Evolutionary conservation across 2,797 vertebrate genomes (phyloP).

Genomic region (Diglossa cyanea): DNA sequence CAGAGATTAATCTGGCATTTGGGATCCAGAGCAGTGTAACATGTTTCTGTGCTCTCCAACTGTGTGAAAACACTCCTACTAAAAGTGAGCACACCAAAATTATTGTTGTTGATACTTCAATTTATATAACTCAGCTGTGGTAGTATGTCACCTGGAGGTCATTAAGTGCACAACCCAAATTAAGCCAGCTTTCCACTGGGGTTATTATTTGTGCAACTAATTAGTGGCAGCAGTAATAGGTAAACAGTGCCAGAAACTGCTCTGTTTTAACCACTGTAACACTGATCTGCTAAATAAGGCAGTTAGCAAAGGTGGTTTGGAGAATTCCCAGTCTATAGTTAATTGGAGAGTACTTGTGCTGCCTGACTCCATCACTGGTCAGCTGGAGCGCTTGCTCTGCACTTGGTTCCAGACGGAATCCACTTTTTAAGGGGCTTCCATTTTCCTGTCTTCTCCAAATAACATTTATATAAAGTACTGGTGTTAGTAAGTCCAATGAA

Average conservation of each 20-base stretch:
- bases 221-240: not conserved
- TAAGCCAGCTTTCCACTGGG: not conserved
- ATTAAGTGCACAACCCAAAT: not conserved
- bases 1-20: not conserved
- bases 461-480: not conserved
- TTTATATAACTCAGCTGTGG: not conserved
- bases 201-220: not conserved
- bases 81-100: not conserved
- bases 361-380: not conserved
- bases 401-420: not conserved
- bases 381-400: not conserved
- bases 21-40: not conserved
- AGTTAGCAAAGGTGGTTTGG: not conserved
- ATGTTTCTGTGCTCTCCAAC: fast-evolving
- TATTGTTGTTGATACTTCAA: not conserved
- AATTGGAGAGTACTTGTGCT: not conserved
- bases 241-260: not conserved
- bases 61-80: not conserved
- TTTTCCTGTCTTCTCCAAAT: not conserved
- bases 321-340: not conserved
- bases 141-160: not conserved
- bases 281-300: not conserved
- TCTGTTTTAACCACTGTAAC: not conserved
- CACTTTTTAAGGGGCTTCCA: not conserved
- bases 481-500: not conserved